phyloP scores from a whole-genome alignment of 2,888 invertebrate genomes.

The Shargacucullia verbasci region DNA sequence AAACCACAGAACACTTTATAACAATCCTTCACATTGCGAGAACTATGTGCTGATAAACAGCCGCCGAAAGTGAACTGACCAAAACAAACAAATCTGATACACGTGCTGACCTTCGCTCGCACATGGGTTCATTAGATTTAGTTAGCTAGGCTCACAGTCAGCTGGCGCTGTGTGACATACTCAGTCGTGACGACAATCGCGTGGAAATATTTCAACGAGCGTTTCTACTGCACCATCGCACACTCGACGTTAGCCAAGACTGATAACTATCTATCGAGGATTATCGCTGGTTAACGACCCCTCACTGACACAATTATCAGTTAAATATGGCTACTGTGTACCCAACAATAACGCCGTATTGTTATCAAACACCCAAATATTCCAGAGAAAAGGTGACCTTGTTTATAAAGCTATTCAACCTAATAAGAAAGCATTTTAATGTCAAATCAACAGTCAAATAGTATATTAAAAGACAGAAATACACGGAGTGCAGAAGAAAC shows the following conservation, averaged over 20 bases:
- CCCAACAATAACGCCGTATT: conserved; percentile 18
- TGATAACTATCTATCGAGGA: conserved; percentile 40
- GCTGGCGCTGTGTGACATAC: no score
- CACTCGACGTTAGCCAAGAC: conserved; percentile 8
- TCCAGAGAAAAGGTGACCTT: conserved; percentile 13
- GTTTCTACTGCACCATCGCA: conserved; percentile 27
- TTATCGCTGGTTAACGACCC: conserved; percentile 40
- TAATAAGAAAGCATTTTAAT: conserved; percentile 32
- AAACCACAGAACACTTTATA: neutral
- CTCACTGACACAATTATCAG: conserved; percentile 32
- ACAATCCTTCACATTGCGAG: neutral
- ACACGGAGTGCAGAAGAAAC: conserved; percentile 48
- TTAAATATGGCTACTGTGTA: conserved; percentile 22
- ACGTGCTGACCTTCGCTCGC: no score
- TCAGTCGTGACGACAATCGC: conserved; percentile 2
- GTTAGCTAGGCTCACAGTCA: no score
- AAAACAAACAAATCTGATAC: no score
- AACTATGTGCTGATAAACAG: neutral
- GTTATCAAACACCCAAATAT: conserved; percentile 22
- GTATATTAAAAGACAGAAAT: conserved; percentile 36
- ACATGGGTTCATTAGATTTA: no score
- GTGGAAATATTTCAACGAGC: conserved; percentile 27
- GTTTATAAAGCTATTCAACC: neutral
- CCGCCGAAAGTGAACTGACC: no score
- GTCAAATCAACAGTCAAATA: conserved; percentile 25